A percentile compares a stretch with the other conserved stretches of the same genome.
phyloP scores from a whole-genome alignment of 2,888 invertebrate genomes.

The Parnassius mnemosyne region DNA sequence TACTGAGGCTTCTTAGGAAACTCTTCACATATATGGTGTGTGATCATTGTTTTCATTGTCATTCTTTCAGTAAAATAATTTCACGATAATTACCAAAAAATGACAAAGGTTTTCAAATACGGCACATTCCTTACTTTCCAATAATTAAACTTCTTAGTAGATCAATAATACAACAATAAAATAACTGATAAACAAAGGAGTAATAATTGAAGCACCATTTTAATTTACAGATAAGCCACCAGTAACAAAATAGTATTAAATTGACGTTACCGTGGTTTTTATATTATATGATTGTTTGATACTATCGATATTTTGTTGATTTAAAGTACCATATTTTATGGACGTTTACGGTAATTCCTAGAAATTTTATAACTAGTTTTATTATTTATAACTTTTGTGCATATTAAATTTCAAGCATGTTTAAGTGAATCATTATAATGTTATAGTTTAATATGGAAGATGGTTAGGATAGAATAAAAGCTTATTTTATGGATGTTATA shows the following conservation, averaged over 20 bases:
- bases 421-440: too few species aligned
- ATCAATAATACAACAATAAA: constrained; percentile 32
- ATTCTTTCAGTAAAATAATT: constrained; percentile 44
- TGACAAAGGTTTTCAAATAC: constrained; percentile 39
- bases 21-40: constrained; percentile 44
- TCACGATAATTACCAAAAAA: constrained; percentile 55
- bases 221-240: not conserved
- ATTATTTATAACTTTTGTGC: too few species aligned
- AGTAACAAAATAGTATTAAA: not conserved
- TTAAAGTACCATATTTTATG: too few species aligned
- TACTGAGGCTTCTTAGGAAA: constrained; percentile 41
- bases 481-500: too few species aligned
- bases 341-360: too few species aligned
- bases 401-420: too few species aligned
- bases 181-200: not conserved
- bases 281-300: not conserved
- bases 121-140: constrained; percentile 54
- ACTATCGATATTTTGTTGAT: too few species aligned
- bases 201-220: constrained; percentile 5
- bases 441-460: too few species aligned
- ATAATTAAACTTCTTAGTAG: constrained; percentile 42
- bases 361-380: too few species aligned
- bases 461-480: too few species aligned
- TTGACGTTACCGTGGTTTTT: not conserved
- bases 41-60: constrained; percentile 34